phyloP scores from a whole-genome alignment of 2,888 invertebrate species.

The Dorcus parallelipipedus region DNA sequence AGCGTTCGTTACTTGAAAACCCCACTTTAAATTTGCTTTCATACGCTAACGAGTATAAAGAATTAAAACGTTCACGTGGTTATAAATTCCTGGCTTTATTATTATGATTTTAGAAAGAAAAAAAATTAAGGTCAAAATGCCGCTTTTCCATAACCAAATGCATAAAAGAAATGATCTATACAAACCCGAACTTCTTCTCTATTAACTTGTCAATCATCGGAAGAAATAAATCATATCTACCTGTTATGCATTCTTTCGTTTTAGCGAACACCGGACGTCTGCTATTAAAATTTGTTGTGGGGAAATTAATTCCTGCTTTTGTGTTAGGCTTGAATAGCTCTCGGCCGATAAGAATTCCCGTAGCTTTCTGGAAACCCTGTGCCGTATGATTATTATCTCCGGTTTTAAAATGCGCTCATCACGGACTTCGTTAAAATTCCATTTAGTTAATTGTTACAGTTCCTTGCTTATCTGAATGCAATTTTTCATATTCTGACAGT shows the following conservation, averaged over 20 bases:
- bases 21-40: background rate
- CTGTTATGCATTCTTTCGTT: conserved; percentile 18
- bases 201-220: conserved; percentile 30
- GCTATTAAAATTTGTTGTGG: conserved; percentile 17
- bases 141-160: conserved; percentile 6
- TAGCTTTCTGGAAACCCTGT: too few relatives aligned
- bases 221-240: conserved; percentile 9
- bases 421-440: background rate
- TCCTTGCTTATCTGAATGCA: conserved; percentile 4
- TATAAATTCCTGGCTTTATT: background rate
- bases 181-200: conserved; percentile 17
- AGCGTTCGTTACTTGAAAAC: background rate
- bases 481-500: conserved; percentile 20
- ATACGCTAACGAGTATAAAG: background rate
- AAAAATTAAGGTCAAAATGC: conserved; percentile 7
- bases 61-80: background rate
- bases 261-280: conserved; percentile 21
- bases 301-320: conserved; percentile 10
- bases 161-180: conserved; percentile 10
- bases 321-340: background rate
- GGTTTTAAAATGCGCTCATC: background rate
- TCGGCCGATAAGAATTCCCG: too few relatives aligned
- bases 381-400: background rate
- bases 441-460: background rate
- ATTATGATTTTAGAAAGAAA: background rate